phyloP scores from a whole-genome alignment of 2,888 invertebrate species.

The Nyleta sp. region DNA sequence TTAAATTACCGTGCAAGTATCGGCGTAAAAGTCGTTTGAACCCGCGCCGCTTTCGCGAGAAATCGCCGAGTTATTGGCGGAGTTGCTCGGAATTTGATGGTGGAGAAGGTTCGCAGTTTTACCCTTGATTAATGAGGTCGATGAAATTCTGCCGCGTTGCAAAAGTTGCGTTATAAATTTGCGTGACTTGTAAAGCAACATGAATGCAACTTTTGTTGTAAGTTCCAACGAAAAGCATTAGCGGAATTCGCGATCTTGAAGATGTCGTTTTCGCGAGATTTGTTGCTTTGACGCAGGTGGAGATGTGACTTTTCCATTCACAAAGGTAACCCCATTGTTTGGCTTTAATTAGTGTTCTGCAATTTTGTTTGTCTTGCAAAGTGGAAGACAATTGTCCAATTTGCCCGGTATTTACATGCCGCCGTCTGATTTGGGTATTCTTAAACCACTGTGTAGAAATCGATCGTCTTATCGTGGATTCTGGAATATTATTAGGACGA shows the following conservation, averaged over 20 bases:
- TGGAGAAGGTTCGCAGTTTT: slow-evolving; percentile 6
- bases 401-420: neutral
- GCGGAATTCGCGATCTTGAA: too few relatives aligned
- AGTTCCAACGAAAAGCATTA: too few relatives aligned
- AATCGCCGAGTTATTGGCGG: slow-evolving; percentile 6
- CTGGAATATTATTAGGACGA: slow-evolving; percentile 7
- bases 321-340: too few relatives aligned
- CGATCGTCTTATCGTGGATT: slow-evolving; percentile 20
- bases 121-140: neutral
- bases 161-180: slow-evolving; percentile 5
- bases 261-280: too few relatives aligned
- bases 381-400: too few relatives aligned
- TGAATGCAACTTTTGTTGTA: too few relatives aligned
- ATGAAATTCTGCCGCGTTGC: slow-evolving; percentile 1
- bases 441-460: neutral
- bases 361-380: too few relatives aligned
- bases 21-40: slow-evolving; percentile 10
- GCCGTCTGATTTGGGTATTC: neutral
- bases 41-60: slow-evolving; percentile 8
- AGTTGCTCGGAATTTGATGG: slow-evolving; percentile 14
- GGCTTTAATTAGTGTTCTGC: too few relatives aligned
- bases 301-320: too few relatives aligned
- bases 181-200: neutral
- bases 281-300: too few relatives aligned
- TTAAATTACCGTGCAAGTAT: slow-evolving; percentile 3